Conservation (phyloP, 1,140 invertebrate genomes). For the Dreissena rostriformis region DNA sequence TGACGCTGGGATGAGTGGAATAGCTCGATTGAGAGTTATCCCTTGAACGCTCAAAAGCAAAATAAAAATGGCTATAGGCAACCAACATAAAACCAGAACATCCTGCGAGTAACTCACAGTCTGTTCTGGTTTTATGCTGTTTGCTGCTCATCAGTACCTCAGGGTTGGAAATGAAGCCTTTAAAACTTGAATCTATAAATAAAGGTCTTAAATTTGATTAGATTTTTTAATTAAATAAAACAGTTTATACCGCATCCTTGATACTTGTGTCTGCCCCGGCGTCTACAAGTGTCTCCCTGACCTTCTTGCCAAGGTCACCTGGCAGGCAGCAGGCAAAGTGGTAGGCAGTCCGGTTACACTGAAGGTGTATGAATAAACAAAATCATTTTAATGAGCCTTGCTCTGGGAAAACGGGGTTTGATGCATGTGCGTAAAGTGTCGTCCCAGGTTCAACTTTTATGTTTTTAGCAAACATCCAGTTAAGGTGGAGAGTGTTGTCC, state of each 20-base stretch:
- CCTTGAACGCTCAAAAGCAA: no score
- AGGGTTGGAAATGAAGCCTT: neutral
- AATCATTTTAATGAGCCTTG: no score
- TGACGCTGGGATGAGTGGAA: no score
- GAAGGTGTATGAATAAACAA: slow-evolving; percentile 26
- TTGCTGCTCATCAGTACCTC: neutral
- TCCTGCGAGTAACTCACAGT: neutral
- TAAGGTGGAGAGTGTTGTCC: no score
- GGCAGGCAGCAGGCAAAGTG: slow-evolving; percentile 50
- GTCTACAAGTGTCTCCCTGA: slow-evolving; percentile 17
- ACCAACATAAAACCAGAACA: neutral
- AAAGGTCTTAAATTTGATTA: neutral
- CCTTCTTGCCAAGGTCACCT: slow-evolving; percentile 15
- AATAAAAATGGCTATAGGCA: neutral
- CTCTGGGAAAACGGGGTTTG: no score
- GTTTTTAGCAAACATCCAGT: no score
- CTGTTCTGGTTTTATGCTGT: neutral
- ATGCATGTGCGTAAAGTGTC: no score
- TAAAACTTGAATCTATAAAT: neutral
- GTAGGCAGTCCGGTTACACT: slow-evolving; percentile 48
- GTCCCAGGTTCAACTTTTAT: no score
- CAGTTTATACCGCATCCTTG: slow-evolving; percentile 33
- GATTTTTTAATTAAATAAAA: neutral
- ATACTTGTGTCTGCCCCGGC: slow-evolving; percentile 37
- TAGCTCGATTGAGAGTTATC: no score